Evolutionary conservation across 2,888 invertebrate genomes (phyloP).

Genomic region (Microplitis manilae): DNA sequence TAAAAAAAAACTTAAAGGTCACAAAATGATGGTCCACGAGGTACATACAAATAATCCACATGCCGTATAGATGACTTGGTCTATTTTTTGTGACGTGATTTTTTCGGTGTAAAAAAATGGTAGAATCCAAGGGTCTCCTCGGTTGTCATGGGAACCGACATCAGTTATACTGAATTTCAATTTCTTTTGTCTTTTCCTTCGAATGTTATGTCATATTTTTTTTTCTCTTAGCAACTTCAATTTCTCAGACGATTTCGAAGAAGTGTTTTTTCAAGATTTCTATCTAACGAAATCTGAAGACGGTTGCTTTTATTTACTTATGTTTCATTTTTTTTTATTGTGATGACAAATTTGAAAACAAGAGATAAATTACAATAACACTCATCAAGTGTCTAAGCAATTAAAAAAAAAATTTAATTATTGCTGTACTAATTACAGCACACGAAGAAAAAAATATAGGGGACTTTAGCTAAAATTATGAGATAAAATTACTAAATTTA

Average conservation of each 20-base stretch:
- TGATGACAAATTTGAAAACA: too few relatives aligned
- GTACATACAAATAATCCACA: background rate
- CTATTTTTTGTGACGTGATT: conserved; percentile 6
- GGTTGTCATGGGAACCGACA: conserved; percentile 69
- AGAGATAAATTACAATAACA: too few relatives aligned
- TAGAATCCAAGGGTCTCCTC: conserved; percentile 52
- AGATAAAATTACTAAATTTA: too few relatives aligned
- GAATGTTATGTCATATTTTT: background rate
- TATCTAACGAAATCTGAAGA: background rate
- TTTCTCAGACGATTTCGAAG: background rate
- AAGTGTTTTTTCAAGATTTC: background rate
- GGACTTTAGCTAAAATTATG: too few relatives aligned
- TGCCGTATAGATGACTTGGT: background rate
- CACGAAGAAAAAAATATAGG: too few relatives aligned
- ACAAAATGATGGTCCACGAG: background rate
- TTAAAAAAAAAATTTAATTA: too few relatives aligned
- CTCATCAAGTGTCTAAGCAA: too few relatives aligned
- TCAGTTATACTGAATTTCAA: conserved; percentile 54
- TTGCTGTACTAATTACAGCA: too few relatives aligned
- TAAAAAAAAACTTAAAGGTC: background rate
- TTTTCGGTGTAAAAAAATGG: background rate
- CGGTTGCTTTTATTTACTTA: too few relatives aligned
- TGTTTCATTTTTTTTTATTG: too few relatives aligned
- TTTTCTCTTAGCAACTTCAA: conserved; percentile 14
- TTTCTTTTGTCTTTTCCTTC: conserved; percentile 23